These are phyloP conservation scores for Podarcis siculus DNA, from an alignment of 2,797 vertebrate species.

Conservation along the genomic window DNA sequence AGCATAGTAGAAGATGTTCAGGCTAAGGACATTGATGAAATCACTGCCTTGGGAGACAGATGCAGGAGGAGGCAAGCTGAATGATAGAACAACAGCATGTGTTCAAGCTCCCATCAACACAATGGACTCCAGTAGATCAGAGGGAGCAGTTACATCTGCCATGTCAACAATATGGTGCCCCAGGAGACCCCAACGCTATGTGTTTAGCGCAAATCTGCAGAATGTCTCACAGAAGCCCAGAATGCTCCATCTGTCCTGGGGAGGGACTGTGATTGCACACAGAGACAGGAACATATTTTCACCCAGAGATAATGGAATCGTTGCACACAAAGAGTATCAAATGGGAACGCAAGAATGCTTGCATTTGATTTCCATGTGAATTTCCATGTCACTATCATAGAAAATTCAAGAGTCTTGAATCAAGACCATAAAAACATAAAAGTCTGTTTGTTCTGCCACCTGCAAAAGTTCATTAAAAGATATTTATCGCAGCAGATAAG, in stretches of 20 bases:
- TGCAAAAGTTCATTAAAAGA: background rate
- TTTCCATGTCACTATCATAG: background rate
- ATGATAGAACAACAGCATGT: background rate
- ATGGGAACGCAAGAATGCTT: background rate
- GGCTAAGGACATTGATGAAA: background rate
- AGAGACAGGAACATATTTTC: background rate
- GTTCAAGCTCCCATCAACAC: background rate
- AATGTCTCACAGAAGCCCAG: background rate
- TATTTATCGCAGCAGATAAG: slow-evolving; percentile 44
- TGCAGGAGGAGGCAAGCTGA: background rate
- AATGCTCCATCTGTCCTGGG: rapidly evolving
- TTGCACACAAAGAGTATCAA: background rate
- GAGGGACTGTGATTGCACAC: rapidly evolving
- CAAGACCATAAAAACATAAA: slow-evolving; percentile 18
- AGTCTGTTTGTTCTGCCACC: background rate
- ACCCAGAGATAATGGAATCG: background rate
- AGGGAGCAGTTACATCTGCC: background rate
- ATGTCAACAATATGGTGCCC: background rate
- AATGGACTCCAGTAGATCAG: background rate
- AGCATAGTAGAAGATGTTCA: background rate
- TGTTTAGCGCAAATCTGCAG: background rate
- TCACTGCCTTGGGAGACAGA: background rate
- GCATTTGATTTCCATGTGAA: background rate
- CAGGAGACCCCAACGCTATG: background rate
- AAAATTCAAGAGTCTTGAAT: background rate